These are phyloP conservation scores for Drosophila gaucha DNA, from an alignment of 2,888 invertebrate genomes.

Conservation along the genomic window DNA sequence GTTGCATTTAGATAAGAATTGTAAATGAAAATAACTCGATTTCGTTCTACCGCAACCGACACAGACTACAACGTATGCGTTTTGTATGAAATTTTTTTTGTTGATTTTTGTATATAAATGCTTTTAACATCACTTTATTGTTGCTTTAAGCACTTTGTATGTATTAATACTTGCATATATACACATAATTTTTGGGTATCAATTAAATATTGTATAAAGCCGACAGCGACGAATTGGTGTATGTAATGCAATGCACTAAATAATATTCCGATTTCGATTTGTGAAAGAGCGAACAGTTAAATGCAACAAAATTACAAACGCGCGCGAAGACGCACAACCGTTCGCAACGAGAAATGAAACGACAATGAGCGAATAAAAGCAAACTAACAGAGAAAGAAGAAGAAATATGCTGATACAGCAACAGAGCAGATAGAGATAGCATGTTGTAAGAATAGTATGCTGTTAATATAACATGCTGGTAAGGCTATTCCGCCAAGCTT, in stretches of 20 bases:
- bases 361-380: conserved; percentile 31
- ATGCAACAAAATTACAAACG: conserved; percentile 22
- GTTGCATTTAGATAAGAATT: conserved; percentile 68
- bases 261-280: conserved; percentile 41
- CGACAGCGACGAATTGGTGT: conserved; percentile 13
- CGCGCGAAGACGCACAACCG: conserved; percentile 31
- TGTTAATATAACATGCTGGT: conserved; percentile 2
- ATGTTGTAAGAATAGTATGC: conserved; percentile 11
- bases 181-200: conserved; percentile 39
- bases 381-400: not conserved
- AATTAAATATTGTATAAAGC: conserved; percentile 39
- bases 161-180: conserved; percentile 20
- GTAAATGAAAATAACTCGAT: conserved; percentile 42
- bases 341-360: conserved; percentile 38
- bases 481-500: not conserved
- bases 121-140: conserved; percentile 49
- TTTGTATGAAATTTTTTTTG: conserved; percentile 27
- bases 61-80: conserved; percentile 31
- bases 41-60: conserved; percentile 42
- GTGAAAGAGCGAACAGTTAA: conserved; percentile 36
- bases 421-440: conserved; percentile 15
- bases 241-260: conserved; percentile 23
- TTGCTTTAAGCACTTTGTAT: conserved; percentile 23
- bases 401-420: conserved; percentile 23
- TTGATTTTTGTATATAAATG: conserved; percentile 44